Conservation (phyloP, 1,140 invertebrate genomes). For the Acromyrmex charruanus region DNA sequence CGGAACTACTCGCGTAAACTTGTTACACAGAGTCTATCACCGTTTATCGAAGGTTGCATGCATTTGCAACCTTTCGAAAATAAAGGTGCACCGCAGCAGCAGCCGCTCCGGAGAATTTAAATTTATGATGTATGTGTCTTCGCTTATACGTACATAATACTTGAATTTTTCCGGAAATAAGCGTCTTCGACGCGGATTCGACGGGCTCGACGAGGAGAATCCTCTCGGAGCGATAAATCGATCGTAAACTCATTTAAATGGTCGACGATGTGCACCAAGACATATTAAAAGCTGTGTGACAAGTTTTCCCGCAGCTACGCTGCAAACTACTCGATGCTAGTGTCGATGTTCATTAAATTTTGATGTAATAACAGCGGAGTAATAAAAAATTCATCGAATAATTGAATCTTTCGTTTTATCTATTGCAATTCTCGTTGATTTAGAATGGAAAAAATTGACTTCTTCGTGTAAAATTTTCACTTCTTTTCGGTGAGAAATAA, state of each 20-base stretch:
- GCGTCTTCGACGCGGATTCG: background rate
- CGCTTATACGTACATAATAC: background rate
- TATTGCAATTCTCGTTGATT: background rate
- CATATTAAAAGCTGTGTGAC: constrained; percentile 48
- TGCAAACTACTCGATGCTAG: background rate
- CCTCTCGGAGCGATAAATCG: constrained; percentile 35
- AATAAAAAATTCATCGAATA: background rate
- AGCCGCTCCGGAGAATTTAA: background rate
- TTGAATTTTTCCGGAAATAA: constrained; percentile 35
- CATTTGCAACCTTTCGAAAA: constrained; percentile 13
- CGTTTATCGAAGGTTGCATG: constrained; percentile 33
- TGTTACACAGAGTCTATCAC: constrained; percentile 11
- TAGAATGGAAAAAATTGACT: background rate
- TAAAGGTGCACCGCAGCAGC: background rate
- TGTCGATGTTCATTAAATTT: constrained; percentile 35
- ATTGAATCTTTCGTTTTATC: background rate
- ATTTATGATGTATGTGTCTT: constrained; percentile 7
- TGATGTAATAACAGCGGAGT: background rate
- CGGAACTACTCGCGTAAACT: constrained; percentile 9
- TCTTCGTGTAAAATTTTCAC: background rate
- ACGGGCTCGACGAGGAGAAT: constrained; percentile 1
- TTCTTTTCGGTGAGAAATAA: background rate
- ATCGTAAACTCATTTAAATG: constrained; percentile 58
- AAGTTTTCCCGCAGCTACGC: background rate
- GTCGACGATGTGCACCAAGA: constrained; percentile 27